Conservation (phyloP, 1,140 invertebrate species). For the Platyscapa corneri region DNA sequence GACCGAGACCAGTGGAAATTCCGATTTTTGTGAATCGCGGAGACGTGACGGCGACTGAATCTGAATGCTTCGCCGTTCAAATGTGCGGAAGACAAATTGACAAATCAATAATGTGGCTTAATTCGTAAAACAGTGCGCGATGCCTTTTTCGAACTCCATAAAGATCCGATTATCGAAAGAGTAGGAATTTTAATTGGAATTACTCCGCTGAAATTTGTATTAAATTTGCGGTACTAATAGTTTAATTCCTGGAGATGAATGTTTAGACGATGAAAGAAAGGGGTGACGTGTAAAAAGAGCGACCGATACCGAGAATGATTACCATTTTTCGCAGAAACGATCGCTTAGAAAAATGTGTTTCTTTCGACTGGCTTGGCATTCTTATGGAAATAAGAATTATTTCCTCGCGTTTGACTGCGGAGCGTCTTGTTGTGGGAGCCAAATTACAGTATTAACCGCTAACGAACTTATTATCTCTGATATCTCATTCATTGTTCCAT, state of each 20-base stretch:
- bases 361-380: not conserved
- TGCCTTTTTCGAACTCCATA: too few species aligned
- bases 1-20: too few species aligned
- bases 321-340: conserved; percentile 35
- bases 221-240: too few species aligned
- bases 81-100: too few species aligned
- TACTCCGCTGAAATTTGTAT: too few species aligned
- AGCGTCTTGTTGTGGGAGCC: not conserved
- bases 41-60: too few species aligned
- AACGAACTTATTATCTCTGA: conserved; percentile 3
- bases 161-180: too few species aligned
- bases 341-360: conserved; percentile 19
- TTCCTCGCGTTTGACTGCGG: not conserved
- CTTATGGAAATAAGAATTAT: conserved; percentile 38
- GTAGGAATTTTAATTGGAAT: too few species aligned
- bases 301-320: not conserved
- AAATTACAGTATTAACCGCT: not conserved
- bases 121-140: too few species aligned
- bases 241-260: not conserved
- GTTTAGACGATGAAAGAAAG: not conserved
- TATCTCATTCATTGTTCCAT: not conserved
- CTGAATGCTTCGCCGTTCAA: too few species aligned
- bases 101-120: too few species aligned
- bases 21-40: too few species aligned
- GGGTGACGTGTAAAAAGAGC: not conserved